Evolutionary conservation across 2,797 vertebrate species (phyloP).

Genomic region (Rhinatrema bivittatum): DNA sequence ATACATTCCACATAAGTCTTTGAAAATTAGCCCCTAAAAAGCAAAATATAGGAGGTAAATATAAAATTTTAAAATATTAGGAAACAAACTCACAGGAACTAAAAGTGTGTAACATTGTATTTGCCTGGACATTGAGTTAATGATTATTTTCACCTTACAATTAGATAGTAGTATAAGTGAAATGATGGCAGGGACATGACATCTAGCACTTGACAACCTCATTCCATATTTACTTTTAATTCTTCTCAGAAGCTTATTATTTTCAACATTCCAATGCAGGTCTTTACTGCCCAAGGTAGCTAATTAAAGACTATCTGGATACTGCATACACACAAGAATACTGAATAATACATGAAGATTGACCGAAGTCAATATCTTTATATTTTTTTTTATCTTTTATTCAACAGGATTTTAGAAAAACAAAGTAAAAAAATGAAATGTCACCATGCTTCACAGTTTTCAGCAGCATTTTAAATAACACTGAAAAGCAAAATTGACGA

Average conservation of each 20-base stretch:
- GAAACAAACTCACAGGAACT: no score
- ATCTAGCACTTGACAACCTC: constrained; percentile 7
- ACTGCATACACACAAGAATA: background rate
- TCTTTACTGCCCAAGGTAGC: constrained; percentile 28
- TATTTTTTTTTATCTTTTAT: constrained; percentile 49
- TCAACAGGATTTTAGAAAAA: constrained; percentile 32
- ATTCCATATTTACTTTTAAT: constrained; percentile 33
- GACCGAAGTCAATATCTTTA: constrained; percentile 43
- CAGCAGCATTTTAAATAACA: background rate
- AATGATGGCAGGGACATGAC: constrained; percentile 5
- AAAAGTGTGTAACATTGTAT: constrained; percentile 2
- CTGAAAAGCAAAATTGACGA: background rate
- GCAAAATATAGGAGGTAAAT: no score
- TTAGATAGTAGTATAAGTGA: constrained; percentile 21
- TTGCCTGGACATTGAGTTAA: constrained; percentile 2
- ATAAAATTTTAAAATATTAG: no score
- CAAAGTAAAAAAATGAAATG: constrained; percentile 10
- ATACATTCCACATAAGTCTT: no score
- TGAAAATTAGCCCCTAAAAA: no score
- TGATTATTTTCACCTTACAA: constrained; percentile 9
- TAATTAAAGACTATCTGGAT: constrained; percentile 40
- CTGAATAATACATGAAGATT: constrained; percentile 53
- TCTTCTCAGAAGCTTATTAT: constrained; percentile 27
- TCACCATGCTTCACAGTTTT: background rate
- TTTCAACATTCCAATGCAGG: constrained; percentile 30